These are phyloP conservation scores for Andrena chrysosceles DNA, from an alignment of 2,888 invertebrate genomes.

Conservation along the genomic window DNA sequence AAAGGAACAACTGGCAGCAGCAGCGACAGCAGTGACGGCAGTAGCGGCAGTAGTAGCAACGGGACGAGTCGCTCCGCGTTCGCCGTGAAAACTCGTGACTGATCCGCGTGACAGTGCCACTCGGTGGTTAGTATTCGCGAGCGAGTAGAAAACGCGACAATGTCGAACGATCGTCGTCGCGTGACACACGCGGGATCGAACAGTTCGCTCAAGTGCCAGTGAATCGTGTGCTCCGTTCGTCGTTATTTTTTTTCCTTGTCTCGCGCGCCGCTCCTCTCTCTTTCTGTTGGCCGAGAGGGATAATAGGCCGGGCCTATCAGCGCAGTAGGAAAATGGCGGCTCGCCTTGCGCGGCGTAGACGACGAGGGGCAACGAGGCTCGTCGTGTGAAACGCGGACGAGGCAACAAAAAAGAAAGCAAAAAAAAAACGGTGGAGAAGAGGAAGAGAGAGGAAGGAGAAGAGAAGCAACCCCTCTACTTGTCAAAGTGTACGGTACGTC, in stretches of 20 bases:
- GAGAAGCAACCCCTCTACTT: slow-evolving; percentile 8
- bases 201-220: slow-evolving; percentile 40
- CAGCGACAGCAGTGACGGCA: slow-evolving; percentile 44
- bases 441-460: neutral
- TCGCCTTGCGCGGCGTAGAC: slow-evolving; percentile 63
- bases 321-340: slow-evolving; percentile 72
- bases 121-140: neutral
- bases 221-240: slow-evolving; percentile 34
- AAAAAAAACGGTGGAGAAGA: neutral
- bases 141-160: slow-evolving; percentile 22
- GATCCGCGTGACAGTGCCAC: slow-evolving; percentile 62
- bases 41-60: slow-evolving; percentile 59
- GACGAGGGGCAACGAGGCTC: slow-evolving; percentile 48
- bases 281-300: slow-evolving; percentile 48
- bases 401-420: neutral
- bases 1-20: slow-evolving; percentile 49
- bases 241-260: slow-evolving; percentile 41
- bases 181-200: slow-evolving; percentile 21
- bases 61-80: slow-evolving; percentile 52
- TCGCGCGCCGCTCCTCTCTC: slow-evolving; percentile 40
- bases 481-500: neutral
- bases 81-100: slow-evolving; percentile 46
- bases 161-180: slow-evolving; percentile 17
- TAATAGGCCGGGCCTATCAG: slow-evolving; percentile 71
- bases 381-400: slow-evolving; percentile 24